Evolutionary conservation across 2,888 invertebrate genomes (phyloP).

Genomic region (Macroteleia sp.): DNA sequence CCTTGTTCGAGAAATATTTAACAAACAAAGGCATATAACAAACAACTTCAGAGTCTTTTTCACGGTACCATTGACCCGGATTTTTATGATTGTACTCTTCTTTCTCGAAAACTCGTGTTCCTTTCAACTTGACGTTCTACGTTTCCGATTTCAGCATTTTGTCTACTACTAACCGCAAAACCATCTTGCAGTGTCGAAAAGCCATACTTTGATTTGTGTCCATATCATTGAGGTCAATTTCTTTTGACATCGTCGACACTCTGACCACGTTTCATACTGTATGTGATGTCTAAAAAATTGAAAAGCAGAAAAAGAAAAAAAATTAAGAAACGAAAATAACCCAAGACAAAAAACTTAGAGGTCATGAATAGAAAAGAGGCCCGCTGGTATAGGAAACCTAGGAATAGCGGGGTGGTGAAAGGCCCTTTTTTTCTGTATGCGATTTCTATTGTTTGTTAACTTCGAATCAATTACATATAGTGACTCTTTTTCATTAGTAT

Average conservation of each 20-base stretch:
- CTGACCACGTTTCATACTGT: too few species aligned
- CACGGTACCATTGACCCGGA: slow-evolving; percentile 33
- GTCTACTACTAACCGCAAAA: neutral
- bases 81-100: slow-evolving; percentile 40
- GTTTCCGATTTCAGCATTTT: slow-evolving; percentile 35
- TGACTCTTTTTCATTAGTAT: too few species aligned
- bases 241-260: slow-evolving; percentile 18
- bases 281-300: too few species aligned
- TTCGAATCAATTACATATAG: too few species aligned
- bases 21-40: slow-evolving; percentile 22
- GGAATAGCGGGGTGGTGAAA: too few species aligned
- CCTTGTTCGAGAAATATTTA: slow-evolving; percentile 15
- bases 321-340: too few species aligned
- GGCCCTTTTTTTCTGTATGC: too few species aligned
- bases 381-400: too few species aligned
- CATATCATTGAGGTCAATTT: slow-evolving; percentile 12
- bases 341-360: too few species aligned
- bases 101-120: slow-evolving; percentile 9
- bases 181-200: slow-evolving; percentile 25
- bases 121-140: slow-evolving; percentile 21
- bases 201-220: slow-evolving; percentile 27
- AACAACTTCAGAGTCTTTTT: slow-evolving; percentile 1
- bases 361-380: too few species aligned
- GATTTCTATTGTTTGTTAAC: too few species aligned
- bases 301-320: too few species aligned